Conservation (phyloP, 2,888 invertebrate species). For the Pyrgus malvae region DNA sequence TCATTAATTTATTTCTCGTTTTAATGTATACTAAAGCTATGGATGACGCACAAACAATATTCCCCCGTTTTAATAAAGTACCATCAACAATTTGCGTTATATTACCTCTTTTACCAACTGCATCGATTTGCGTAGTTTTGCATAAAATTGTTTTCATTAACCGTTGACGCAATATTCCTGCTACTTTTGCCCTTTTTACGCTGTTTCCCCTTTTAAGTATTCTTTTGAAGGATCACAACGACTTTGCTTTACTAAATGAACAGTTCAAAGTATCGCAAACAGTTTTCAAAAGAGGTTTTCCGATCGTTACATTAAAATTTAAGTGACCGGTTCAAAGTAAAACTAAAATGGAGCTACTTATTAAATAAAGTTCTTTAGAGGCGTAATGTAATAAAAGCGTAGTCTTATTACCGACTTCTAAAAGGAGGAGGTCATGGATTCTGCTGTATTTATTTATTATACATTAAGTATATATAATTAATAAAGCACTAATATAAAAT, state of each 20-base stretch:
- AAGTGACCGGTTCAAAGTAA: neutral
- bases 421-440: too few relatives aligned
- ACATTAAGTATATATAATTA: too few relatives aligned
- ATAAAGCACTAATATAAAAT: too few relatives aligned
- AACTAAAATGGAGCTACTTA: too few relatives aligned
- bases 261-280: slow-evolving; percentile 29
- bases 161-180: slow-evolving; percentile 39
- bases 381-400: too few relatives aligned
- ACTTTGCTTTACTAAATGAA: slow-evolving; percentile 35
- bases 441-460: too few relatives aligned
- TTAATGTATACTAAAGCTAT: too few relatives aligned
- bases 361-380: too few relatives aligned
- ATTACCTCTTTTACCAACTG: slow-evolving; percentile 34
- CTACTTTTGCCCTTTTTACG: slow-evolving; percentile 22
- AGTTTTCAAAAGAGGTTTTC: neutral
- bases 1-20: too few relatives aligned
- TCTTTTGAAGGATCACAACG: slow-evolving; percentile 38
- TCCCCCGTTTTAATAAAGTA: slow-evolving; percentile 8
- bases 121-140: slow-evolving; percentile 48
- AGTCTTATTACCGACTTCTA: too few relatives aligned
- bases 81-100: slow-evolving; percentile 1
- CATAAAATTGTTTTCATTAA: slow-evolving; percentile 64
- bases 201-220: slow-evolving; percentile 40
- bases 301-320: neutral
- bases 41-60: too few relatives aligned